phyloP scores from a whole-genome alignment of 2,113 vertebrate species.

The Falco punctatus region DNA sequence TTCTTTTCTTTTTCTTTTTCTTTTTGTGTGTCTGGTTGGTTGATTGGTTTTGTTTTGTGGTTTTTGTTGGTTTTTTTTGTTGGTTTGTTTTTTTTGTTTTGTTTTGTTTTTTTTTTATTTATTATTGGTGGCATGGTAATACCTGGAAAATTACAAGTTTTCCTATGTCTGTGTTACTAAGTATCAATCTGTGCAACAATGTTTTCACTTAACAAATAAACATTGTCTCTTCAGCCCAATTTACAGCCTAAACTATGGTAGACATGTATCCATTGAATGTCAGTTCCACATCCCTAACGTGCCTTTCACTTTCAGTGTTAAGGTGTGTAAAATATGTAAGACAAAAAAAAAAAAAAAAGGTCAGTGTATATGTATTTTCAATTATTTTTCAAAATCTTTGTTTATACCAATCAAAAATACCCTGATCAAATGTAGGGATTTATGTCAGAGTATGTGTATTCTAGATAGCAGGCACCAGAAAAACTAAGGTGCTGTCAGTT shows the following conservation, averaged over 20 bases:
- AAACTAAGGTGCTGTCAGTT: not conserved
- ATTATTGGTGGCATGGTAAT: not conserved
- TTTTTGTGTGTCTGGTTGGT: no score
- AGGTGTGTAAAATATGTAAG: not conserved
- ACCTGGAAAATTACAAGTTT: not conserved
- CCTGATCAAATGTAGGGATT: not conserved
- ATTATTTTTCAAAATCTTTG: not conserved
- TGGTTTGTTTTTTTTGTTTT: not conserved
- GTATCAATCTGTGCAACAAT: not conserved
- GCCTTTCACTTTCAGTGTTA: not conserved
- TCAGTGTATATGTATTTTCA: not conserved
- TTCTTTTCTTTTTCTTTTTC: no score
- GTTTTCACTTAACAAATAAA: not conserved
- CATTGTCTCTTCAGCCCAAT: not conserved
- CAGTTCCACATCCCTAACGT: not conserved
- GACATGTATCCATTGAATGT: not conserved
- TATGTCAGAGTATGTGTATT: not conserved
- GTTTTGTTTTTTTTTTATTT: not conserved
- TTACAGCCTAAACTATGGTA: not conserved
- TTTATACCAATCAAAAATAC: not conserved
- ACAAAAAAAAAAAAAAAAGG: not conserved
- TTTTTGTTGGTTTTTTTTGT: no score
- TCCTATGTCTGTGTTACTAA: not conserved
- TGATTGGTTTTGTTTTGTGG: no score
- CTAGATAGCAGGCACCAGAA: not conserved